These are phyloP conservation scores for Sus scrofa DNA, from an alignment of 2,113 vertebrate species.

Conservation along the genomic window DNA sequence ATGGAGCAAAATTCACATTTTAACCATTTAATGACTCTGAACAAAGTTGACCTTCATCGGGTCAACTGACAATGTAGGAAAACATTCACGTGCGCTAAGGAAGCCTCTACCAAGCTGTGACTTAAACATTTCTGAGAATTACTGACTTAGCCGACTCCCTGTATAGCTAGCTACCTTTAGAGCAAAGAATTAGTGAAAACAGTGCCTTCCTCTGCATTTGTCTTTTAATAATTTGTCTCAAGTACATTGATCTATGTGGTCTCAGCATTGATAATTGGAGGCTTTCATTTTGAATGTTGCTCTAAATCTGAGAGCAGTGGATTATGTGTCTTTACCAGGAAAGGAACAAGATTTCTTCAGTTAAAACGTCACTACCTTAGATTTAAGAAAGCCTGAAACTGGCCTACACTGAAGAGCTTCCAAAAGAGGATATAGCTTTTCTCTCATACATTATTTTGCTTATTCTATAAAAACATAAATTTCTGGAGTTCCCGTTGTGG, in stretches of 20 bases:
- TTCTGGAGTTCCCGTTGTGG: too few species aligned
- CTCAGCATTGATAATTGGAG: neutral
- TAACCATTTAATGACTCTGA: neutral
- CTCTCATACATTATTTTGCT: neutral
- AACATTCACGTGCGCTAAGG: neutral
- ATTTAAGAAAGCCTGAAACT: conserved; percentile 29
- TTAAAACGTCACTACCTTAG: conserved; percentile 44
- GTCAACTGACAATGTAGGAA: neutral
- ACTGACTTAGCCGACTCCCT: neutral
- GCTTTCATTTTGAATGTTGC: neutral
- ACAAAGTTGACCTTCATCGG: neutral
- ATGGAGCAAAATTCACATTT: neutral
- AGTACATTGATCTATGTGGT: neutral
- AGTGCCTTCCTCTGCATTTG: neutral
- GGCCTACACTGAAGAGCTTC: neutral
- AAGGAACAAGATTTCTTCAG: conserved; percentile 40
- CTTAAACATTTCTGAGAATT: neutral
- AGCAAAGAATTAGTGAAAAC: neutral
- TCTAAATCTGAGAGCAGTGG: neutral
- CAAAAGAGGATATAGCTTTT: neutral
- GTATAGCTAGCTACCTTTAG: neutral
- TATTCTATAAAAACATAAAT: neutral
- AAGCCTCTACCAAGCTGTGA: neutral
- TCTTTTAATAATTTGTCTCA: conserved; percentile 16
- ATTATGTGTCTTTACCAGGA: conserved; percentile 21